These are phyloP conservation scores for Brassicogethes aeneus DNA, from an alignment of 2,888 invertebrate genomes.

Conservation along the genomic window DNA sequence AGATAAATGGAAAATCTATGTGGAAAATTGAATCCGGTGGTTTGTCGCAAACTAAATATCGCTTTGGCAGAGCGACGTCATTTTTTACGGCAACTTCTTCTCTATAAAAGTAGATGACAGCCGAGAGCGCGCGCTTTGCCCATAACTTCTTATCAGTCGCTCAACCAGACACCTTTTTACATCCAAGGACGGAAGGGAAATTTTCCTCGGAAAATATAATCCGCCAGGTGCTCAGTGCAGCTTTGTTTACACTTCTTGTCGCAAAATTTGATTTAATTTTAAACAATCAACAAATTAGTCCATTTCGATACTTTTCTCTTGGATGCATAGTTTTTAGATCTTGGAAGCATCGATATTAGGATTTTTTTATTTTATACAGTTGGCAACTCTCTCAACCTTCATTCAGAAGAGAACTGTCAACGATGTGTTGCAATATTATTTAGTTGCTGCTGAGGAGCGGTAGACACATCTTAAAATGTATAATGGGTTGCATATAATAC, in stretches of 20 bases:
- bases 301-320: too few relatives aligned
- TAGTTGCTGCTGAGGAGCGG: too few relatives aligned
- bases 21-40: slow-evolving; percentile 62
- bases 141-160: slow-evolving; percentile 33
- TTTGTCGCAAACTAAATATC: slow-evolving; percentile 56
- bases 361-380: too few relatives aligned
- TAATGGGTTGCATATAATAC: too few relatives aligned
- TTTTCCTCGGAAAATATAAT: not conserved
- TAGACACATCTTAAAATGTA: too few relatives aligned
- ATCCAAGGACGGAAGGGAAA: slow-evolving; percentile 23
- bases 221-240: not conserved
- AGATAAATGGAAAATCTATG: slow-evolving; percentile 47
- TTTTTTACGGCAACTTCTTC: slow-evolving; percentile 35
- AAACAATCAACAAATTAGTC: too few relatives aligned
- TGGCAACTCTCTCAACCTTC: too few relatives aligned
- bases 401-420: too few relatives aligned
- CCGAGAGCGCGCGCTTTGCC: slow-evolving; percentile 22
- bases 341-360: too few relatives aligned
- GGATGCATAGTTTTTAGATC: too few relatives aligned
- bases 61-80: slow-evolving; percentile 26
- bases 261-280: too few relatives aligned
- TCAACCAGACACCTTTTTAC: slow-evolving; percentile 26
- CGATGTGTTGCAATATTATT: too few relatives aligned
- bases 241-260: not conserved
- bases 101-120: slow-evolving; percentile 35